Base-by-base conservation (phyloP, 2,888 invertebrate genomes). In the Platerodrilus igneus region DNA sequence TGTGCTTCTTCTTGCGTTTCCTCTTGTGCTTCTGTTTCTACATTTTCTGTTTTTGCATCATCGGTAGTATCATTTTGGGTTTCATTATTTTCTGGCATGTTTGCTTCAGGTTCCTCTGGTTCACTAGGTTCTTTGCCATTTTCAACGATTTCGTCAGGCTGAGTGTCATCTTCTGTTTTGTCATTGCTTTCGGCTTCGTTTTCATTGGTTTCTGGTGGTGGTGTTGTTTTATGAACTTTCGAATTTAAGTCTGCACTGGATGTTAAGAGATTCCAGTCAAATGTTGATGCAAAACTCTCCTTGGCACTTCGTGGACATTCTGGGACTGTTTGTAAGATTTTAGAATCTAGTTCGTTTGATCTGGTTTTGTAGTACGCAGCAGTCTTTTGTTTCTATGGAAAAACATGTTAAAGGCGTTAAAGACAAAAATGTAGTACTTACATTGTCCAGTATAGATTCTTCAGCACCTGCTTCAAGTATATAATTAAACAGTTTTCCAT, bases 401-500 rank as follows among this genome's bases (percentile, higher is more conserved):
- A 37, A 31, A n/a, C n/a, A n/a, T n/a, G n/a, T n/a, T n/a, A n/a
- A n/a, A n/a, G n/a, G n/a, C n/a, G n/a, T n/a, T 15, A 30, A 31
- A 29, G 30, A 17, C 2, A n/a, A 0, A n/a, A 22, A 8, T 18
- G 8, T 32, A 30, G 21, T 26, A 66, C 79, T 75, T 71, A 93
- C 93, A 67, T 85, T 84, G 66, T 95, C 94, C 22, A 83, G 70
- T 37, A 80, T 77, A 49, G 82, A 82, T 67, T 90, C 87, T 57
- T 91, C 89, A 11, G 91, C 89, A 17, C 93, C 93, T 14, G 83
- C 76, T 50, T 80, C 80, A 18, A 86, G 76, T 7, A 95, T 75
- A 36, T 86, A 77, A 56, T 86, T 79, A 60, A 82, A 92, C 57
- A 85, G 83, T 50, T 81, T 76, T 48, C 80, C 81, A 35, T 83